Conservation (phyloP, 2,797 vertebrate species). For the Neopelma chrysocephalum region DNA sequence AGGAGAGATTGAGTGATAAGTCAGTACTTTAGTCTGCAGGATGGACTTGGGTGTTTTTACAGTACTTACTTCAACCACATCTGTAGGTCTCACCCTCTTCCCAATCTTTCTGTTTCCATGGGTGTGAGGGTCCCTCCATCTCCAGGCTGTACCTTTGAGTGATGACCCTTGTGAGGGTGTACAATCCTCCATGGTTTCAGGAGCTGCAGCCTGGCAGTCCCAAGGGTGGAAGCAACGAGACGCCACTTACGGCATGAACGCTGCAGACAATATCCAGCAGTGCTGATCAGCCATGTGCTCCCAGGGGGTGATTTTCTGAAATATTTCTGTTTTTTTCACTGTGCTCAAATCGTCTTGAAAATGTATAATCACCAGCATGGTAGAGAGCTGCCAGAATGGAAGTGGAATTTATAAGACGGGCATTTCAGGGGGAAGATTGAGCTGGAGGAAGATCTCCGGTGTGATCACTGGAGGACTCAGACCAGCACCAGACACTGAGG, state of each 20-base stretch:
- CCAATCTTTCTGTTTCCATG: accelerated
- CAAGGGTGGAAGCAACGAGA: background rate
- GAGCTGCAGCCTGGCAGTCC: background rate
- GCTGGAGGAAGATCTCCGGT: background rate
- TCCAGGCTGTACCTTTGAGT: background rate
- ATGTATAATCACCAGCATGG: accelerated
- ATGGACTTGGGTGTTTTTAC: accelerated
- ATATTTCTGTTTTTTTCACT: background rate
- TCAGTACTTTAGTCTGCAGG: background rate
- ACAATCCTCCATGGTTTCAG: accelerated
- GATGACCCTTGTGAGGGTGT: background rate
- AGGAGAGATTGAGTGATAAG: background rate
- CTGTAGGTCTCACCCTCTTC: background rate
- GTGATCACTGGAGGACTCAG: background rate
- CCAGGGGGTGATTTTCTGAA: background rate
- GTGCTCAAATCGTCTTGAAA: background rate
- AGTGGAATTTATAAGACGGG: background rate
- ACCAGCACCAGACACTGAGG: accelerated
- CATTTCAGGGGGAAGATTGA: background rate
- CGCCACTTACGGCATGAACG: accelerated
- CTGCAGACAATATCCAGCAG: background rate
- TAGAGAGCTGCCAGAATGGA: background rate
- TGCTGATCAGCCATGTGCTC: background rate
- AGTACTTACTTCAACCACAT: background rate
- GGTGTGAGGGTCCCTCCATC: background rate